A percentile compares a stretch with the other conserved stretches of the same genome.
Conservation (phyloP, 2,797 vertebrate genomes). For the Pangasius krempfi region DNA sequence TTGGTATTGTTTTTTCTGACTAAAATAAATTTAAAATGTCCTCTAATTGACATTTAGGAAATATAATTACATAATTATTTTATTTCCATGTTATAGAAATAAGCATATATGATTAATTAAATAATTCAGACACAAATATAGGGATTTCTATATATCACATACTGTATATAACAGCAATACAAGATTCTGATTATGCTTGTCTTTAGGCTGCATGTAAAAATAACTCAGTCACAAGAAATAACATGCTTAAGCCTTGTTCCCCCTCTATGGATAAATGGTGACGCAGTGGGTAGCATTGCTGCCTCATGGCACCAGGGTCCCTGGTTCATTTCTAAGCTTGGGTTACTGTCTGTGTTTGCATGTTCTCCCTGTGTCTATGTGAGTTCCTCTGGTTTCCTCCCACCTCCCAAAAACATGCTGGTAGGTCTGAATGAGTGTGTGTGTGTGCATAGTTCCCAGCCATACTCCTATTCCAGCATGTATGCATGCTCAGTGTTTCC, state of each 20-base stretch:
- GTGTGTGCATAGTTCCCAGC: background rate
- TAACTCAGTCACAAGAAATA: background rate
- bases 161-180: background rate
- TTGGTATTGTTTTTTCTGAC: background rate
- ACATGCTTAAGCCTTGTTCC: background rate
- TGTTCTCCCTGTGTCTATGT: background rate
- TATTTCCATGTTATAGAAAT: background rate
- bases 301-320: background rate
- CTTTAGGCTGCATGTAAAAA: background rate
- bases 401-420: background rate
- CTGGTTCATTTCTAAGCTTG: background rate
- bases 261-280: background rate
- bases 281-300: background rate
- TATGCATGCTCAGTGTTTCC: background rate
- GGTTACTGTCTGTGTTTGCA: background rate
- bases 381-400: background rate
- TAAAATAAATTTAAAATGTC: background rate
- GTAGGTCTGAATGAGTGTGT: background rate
- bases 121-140: background rate
- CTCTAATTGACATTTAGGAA: background rate
- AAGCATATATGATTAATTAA: background rate
- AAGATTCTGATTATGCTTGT: background rate
- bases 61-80: background rate
- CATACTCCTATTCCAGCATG: background rate
- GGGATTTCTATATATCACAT: background rate